These are phyloP conservation scores for Dendropsophus ebraccatus DNA, from an alignment of 2,113 vertebrate species.

Conservation along the genomic window DNA sequence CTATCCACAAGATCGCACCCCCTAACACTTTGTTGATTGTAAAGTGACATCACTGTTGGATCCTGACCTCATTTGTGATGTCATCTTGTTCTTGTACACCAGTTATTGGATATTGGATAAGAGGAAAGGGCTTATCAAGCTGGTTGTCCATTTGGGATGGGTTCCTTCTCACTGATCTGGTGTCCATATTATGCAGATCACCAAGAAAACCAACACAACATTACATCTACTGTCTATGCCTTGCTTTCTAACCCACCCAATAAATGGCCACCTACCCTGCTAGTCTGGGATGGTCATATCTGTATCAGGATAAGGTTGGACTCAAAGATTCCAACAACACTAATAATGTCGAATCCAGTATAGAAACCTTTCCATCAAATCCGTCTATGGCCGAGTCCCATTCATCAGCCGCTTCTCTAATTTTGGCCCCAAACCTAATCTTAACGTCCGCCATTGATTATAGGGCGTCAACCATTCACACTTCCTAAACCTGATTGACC, in stretches of 20 bases:
- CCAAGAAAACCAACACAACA: no score
- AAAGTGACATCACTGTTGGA: no score
- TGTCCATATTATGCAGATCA: no score
- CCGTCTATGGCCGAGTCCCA: not conserved
- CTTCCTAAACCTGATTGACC: slow-evolving; percentile 44
- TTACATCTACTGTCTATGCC: not conserved
- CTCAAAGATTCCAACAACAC: not conserved
- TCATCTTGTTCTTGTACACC: no score
- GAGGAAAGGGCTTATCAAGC: no score
- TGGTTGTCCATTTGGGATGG: no score
- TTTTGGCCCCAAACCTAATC: slow-evolving; percentile 22
- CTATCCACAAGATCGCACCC: no score
- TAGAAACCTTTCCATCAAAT: not conserved
- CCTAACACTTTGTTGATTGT: no score
- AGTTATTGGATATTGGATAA: no score
- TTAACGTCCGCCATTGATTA: not conserved
- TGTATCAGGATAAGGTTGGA: not conserved
- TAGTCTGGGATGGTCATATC: not conserved
- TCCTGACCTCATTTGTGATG: no score
- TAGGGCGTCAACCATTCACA: slow-evolving; percentile 13
- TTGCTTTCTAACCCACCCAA: not conserved
- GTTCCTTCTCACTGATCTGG: no score
- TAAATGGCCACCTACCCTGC: not conserved
- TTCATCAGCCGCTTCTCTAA: slow-evolving; percentile 14
- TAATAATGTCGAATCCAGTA: not conserved